Evolutionary conservation across 2,113 vertebrate genomes (phyloP).

Genomic region (Tyto alba): DNA sequence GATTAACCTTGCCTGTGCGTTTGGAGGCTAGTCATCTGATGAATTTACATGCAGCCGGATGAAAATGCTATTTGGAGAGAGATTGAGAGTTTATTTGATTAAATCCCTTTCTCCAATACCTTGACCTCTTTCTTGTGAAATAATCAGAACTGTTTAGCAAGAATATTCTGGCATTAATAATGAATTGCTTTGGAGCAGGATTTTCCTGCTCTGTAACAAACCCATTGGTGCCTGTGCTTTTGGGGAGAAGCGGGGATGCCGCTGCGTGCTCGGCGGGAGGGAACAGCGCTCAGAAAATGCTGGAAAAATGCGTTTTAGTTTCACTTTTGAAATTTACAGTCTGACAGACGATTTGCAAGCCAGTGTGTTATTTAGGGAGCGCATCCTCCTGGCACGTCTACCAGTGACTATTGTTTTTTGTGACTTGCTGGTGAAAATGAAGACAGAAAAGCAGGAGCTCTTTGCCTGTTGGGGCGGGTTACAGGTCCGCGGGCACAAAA

Average conservation of each 20-base stretch:
- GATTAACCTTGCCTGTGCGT: conserved; percentile 88
- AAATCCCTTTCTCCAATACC: conserved; percentile 83
- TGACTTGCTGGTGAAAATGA: background rate
- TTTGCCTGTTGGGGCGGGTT: background rate
- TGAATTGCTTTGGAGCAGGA: conserved; percentile 81
- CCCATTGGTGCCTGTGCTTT: conserved; percentile 52
- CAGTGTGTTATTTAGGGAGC: background rate
- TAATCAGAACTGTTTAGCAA: conserved; percentile 92
- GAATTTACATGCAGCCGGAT: conserved; percentile 90
- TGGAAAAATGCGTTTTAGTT: background rate
- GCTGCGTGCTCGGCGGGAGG: background rate
- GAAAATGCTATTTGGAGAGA: conserved; percentile 88
- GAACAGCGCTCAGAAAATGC: background rate
- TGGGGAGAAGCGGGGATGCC: background rate
- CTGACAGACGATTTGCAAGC: background rate
- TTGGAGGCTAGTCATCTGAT: conserved; percentile 78
- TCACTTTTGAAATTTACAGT: background rate
- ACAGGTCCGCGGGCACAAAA: background rate
- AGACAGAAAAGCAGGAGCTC: background rate
- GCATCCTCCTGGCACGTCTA: background rate
- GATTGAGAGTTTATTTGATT: conserved; percentile 90
- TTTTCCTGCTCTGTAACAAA: conserved; percentile 69
- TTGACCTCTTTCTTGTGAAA: conserved; percentile 95
- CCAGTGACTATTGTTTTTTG: background rate
- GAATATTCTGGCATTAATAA: conserved; percentile 96